phyloP scores from a whole-genome alignment of 2,888 invertebrate genomes.

The Eumerus sabulonum region DNA sequence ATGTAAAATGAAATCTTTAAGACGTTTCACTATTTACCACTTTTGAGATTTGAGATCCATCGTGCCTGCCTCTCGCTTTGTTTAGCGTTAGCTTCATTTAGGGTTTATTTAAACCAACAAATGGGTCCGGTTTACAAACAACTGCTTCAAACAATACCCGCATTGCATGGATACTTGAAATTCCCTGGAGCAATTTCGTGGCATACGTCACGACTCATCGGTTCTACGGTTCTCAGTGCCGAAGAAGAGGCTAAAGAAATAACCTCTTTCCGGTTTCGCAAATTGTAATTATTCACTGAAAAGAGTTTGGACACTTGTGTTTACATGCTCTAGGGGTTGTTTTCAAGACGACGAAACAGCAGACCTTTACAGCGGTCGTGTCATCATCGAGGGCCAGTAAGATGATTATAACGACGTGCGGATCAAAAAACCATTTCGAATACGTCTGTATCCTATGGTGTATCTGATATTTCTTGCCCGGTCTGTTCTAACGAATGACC shows the following conservation, averaged over 20 bases:
- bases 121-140: neutral
- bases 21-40: too few species aligned
- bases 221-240: neutral
- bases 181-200: neutral
- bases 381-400: neutral
- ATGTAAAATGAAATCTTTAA: too few species aligned
- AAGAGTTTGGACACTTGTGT: constrained; percentile 11
- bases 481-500: too few species aligned
- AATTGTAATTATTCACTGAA: constrained; percentile 51
- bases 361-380: neutral
- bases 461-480: constrained; percentile 39
- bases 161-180: constrained; percentile 27
- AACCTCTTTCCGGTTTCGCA: constrained; percentile 37
- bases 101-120: constrained; percentile 11
- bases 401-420: constrained; percentile 15
- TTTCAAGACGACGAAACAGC: constrained; percentile 5
- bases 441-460: constrained; percentile 47
- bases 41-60: neutral
- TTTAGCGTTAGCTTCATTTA: constrained; percentile 1
- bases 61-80: neutral
- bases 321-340: neutral
- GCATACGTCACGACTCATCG: too few species aligned
- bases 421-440: constrained; percentile 38
- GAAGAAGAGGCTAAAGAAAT: constrained; percentile 12
- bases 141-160: neutral